Evolutionary conservation across 2,797 vertebrate species (phyloP), one percentile per base, ranked within the genome.

Genomic region (Cuniculus paca): DNA sequence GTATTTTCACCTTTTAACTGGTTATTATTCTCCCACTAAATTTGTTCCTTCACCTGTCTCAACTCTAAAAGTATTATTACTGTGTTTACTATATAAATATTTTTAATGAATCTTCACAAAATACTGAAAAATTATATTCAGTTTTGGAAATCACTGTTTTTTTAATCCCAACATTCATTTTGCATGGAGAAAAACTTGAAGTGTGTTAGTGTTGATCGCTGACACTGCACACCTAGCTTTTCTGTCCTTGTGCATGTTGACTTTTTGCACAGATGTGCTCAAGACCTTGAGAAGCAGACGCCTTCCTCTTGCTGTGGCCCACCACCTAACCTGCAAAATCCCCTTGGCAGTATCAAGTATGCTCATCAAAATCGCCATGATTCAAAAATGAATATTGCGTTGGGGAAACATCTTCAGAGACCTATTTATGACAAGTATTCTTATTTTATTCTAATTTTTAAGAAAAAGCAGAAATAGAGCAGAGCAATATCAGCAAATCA

Each of bases 401-500:
- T 68, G 22, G 19, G 54, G 28, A 97, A 90, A 87, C 74, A 75
- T 54, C 85, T 88, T 93, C 83, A 84, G 45, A 92, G 52, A 22
- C 22, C 58, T n/a, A 2, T 10, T 95, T 92, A 56, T 6, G 91
- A 78, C 42, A 83, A 95, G 93, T 82, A 83, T 52, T 84, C 54
- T 56, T 81, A 54, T 22, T 92, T 58, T 50, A 86, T 52, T 79
- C 68, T 58, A 70, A 81, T 86, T 79, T 91, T 90, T 94, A 86
- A 88, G 63, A 61, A 90, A 34, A 45, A 68, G 2, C 48, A 90
- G 20, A 60, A 70, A 61, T 74, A 58, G 50, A 31, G 54, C 77
- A 93, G 56, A 50, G 74, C 82, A 87, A 70, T 48, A 77, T 83
- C 58, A 95, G 70, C 63, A 92, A 94, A 79, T 89, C 86, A 74